Evolutionary conservation across 2,888 invertebrate genomes (phyloP), one percentile per base, ranked within the genome.

Genomic region (Apomyelois bistriatella): DNA sequence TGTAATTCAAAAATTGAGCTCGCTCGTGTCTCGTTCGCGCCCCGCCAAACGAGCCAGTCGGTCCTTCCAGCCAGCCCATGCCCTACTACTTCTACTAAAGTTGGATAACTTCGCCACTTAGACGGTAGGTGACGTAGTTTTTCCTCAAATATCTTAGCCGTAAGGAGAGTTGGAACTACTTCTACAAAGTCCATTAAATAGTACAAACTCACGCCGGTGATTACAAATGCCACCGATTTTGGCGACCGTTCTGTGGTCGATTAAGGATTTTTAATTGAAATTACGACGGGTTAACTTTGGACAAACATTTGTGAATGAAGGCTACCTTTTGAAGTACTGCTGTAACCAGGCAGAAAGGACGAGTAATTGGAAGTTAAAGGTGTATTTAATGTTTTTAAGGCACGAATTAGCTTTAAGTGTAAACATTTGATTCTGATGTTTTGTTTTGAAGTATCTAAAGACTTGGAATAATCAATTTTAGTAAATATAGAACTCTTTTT

Each of bases 141-240:
- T 89, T 89, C 87, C 84, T 84, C 85, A 87, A 88, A 88, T 88
- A 88, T 89, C 87, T 87, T 85, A 84, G 75, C 82, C 78, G 81
- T 89, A 88, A 88, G 82, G 85, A 88, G 87, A 86, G 87, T 88
- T 87, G 80, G 72, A 87, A 88, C 85, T 87, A 88, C 86, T 88
- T 89, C 81, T 76, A 68, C 77, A 81, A 84, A 89, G 86, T 88
- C 86, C 87, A 89, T 89, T 89, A 87, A 86, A 85, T 81, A 85
- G 82, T 85, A 88, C 82, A 85, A 88, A 85, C 85, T 85, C 79
- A 79, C 74, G 76, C 80, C 74, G 74, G 79, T 81, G 82, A 85
- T 87, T 87, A 89, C 85, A 82, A 87, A 85, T 83, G 80, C 82
- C 74, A 66, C 76, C 78, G 79, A 85, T 86, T 85, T 85, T 74